Percentiles rank a stretch among this genome's conserved stretches.
phyloP scores from a whole-genome alignment of 2,113 vertebrate genomes.

The Notothenia coriiceps region DNA sequence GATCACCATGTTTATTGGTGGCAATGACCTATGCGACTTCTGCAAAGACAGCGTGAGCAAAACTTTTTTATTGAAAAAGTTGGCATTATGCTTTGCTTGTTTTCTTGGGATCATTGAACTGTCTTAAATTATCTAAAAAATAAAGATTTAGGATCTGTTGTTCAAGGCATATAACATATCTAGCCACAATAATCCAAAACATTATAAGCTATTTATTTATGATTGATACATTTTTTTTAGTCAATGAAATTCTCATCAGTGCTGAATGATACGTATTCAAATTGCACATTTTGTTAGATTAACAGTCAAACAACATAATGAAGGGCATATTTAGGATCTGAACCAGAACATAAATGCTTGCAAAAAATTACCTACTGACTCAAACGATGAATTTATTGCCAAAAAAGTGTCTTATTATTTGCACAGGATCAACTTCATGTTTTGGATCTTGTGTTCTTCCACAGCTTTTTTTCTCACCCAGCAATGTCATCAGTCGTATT shows the following conservation, averaged over 20 bases:
- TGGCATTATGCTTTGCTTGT: not conserved
- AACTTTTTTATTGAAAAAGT: not conserved
- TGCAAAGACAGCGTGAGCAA: conserved; percentile 89
- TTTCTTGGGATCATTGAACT: not conserved
- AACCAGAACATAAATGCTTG: not conserved
- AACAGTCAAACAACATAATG: not conserved
- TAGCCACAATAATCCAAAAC: no score
- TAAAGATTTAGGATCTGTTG: not conserved
- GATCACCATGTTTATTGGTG: conserved; percentile 90
- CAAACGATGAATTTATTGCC: not conserved
- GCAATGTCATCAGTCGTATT: conserved; percentile 84
- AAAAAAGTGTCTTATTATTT: not conserved
- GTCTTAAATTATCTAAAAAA: not conserved
- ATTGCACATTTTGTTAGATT: not conserved
- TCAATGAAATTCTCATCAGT: no score
- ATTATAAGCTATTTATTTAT: no score
- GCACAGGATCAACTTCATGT: not conserved
- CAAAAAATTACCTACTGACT: not conserved
- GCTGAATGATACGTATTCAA: not conserved
- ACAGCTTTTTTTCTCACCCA: conserved; percentile 87
- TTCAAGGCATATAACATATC: no score
- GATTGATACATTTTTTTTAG: no score
- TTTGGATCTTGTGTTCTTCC: not conserved
- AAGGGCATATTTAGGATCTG: not conserved
- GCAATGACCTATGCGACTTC: conserved; percentile 89